A percentile compares a stretch with the other conserved stretches of the same genome.
These are phyloP conservation scores for Syngnathus scovelli DNA, from an alignment of 2,113 vertebrate genomes.

Conservation along the genomic window DNA sequence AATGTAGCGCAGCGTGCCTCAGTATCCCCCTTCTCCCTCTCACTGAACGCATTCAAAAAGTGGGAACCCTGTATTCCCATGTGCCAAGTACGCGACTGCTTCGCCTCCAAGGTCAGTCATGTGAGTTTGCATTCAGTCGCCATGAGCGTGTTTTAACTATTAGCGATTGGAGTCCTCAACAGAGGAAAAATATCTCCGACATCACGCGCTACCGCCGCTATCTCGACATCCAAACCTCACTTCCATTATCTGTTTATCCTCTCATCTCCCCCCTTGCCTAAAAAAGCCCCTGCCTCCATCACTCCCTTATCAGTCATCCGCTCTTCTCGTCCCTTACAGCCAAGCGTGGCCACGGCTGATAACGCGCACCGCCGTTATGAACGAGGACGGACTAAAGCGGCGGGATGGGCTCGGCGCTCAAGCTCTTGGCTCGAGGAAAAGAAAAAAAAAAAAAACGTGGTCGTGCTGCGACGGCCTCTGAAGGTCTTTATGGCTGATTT, in stretches of 20 bases:
- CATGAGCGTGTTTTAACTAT: not conserved
- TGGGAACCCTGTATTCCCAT: not conserved
- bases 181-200: not conserved
- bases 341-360: constrained; percentile 41
- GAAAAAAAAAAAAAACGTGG: constrained; percentile 22
- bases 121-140: not conserved
- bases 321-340: constrained; percentile 28
- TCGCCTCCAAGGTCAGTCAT: not conserved
- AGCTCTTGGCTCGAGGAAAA: constrained; percentile 21
- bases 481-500: constrained; percentile 48
- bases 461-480: constrained; percentile 28
- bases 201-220: constrained; percentile 4
- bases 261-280: constrained; percentile 14
- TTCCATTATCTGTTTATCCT: constrained; percentile 25
- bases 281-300: constrained; percentile 15
- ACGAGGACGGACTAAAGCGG: constrained; percentile 28
- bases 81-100: not conserved
- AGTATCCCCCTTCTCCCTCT: constrained; percentile 3
- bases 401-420: constrained; percentile 35
- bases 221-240: constrained; percentile 18
- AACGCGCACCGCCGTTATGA: constrained; percentile 34
- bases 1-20: constrained; percentile 24
- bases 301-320: constrained; percentile 22
- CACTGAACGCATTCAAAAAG: no score
- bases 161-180: constrained; percentile 1